These are phyloP conservation scores for Eudyptes chrysolophus DNA, from an alignment of 2,113 vertebrate genomes.

Conservation along the genomic window DNA sequence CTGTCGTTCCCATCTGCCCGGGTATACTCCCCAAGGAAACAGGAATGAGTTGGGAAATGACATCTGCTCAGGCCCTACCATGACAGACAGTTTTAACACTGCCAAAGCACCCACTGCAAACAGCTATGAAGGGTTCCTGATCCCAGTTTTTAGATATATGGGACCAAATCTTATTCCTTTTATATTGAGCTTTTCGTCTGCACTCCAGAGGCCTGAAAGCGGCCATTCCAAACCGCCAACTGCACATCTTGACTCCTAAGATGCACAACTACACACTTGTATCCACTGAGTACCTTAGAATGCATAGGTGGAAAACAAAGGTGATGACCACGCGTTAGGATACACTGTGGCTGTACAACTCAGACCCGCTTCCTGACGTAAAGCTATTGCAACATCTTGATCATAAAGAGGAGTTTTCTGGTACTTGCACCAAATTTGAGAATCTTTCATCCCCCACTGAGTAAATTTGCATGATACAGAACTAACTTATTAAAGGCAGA, in stretches of 20 bases:
- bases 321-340: neutral
- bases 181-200: neutral
- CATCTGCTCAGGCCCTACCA: neutral
- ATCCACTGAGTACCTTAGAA: neutral
- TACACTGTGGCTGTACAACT: neutral
- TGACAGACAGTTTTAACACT: neutral
- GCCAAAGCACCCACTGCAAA: neutral
- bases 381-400: neutral
- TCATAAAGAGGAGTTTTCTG: neutral
- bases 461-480: neutral
- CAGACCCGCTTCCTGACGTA: neutral
- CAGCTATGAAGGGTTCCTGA: neutral
- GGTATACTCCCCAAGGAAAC: neutral
- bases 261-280: neutral
- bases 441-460: neutral
- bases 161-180: neutral
- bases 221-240: neutral
- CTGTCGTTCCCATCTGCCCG: neutral
- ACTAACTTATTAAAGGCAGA: neutral
- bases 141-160: neutral
- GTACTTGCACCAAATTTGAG: neutral
- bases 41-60: neutral
- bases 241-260: neutral
- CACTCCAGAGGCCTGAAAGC: neutral
- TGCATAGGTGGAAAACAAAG: neutral